Evolutionary conservation across 2,888 invertebrate species (phyloP), one percentile per base, ranked within the genome.

Genomic region (Meiosimyza decipiens): DNA sequence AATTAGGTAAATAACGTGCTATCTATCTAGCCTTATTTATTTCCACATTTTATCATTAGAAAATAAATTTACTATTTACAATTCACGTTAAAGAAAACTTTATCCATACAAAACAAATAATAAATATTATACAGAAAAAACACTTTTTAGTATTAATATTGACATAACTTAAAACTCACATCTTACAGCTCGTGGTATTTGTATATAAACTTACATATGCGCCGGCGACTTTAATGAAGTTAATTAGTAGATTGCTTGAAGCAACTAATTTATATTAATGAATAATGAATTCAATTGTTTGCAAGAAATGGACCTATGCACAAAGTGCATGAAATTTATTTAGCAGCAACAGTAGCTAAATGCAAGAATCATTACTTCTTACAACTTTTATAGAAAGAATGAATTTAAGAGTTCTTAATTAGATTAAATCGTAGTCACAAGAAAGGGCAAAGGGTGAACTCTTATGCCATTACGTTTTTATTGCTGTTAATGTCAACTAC

Each of bases 261-360:
- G n/a, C 11, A 55, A 55, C 6, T 16, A 22, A 13, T 18, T 22
- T 4, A 55, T 11, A 22, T 18, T 55, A 74, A 74, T 74, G 60
- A 74, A 74, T 65, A 62, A n/a, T n/a, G n/a, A 54, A 33, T 63
- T 62, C 71, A 71, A 71, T 71, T 71, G 71, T 71, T 33, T 18
- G 47, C 50, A 15, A 40, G 16, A 22, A 55, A 62, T 40, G 62
- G 33, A 5, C 55, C 55, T 18, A 18, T 55, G 18, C 22, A 22
- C 22, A 22, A 22, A 22, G 18, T 55, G 55, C 55, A 11, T 55
- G 54, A 15, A 15, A 16, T 16, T 6, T 12, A 16, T 6, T n/a
- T 6, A 18, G 22, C 55, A n/a, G n/a, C 55, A 55, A 16, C 54
- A 9, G 54, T 52, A 52, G 16, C 51, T 16, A 59, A 16, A 22